Base-by-base conservation (phyloP, 2,797 vertebrate genomes). In the Nyctalus aviator region DNA sequence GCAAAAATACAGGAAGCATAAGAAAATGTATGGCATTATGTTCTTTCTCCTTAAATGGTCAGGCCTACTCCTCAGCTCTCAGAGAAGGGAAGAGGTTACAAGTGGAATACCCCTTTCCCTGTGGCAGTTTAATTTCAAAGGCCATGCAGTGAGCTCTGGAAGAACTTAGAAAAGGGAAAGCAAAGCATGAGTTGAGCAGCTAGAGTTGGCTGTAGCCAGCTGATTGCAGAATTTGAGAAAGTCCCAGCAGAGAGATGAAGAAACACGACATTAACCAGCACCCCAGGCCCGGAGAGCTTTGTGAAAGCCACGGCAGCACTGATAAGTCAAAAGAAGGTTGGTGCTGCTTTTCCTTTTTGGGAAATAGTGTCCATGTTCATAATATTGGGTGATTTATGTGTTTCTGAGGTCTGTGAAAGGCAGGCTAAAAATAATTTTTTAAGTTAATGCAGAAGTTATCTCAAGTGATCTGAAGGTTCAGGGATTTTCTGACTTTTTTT, bases 21-120 rank as follows among this genome's bases (percentile, higher is more conserved):
- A 92, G 95, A 96, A 98, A 97, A 97, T 86, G 90, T 83, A 81
- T 71, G 94, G 92, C 93, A 92, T 97, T 95, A 85, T 96, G 93
- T 84, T 90, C 44, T 96, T 97, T 97, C 93, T 66, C 97, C 97
- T 98, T 98, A 98, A 97, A 97, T 97, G 97, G 96, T 93, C 95
- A 97, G 83, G 95, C 85, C 66, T 94, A 73, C 68, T 87, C 79
- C 94, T 94, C 72, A 91, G 92, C 94, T 97, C 95, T 76, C 90
- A 81, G 94, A 93, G 90, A 84, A 84, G 93, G 71, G 57, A 64
- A 78, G 79, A 91, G 44, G 18, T 50, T 82, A 35, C 30, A 84
- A 57, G 93, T 75, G 95, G 81, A 91, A 79, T 94, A 88, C 71
- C 84, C 91, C 82, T 96, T 83, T 18, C 78, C 79, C 72, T 94